These are phyloP conservation scores for Hepsetus odoe DNA, from an alignment of 2,113 vertebrate genomes.

Conservation along the genomic window DNA sequence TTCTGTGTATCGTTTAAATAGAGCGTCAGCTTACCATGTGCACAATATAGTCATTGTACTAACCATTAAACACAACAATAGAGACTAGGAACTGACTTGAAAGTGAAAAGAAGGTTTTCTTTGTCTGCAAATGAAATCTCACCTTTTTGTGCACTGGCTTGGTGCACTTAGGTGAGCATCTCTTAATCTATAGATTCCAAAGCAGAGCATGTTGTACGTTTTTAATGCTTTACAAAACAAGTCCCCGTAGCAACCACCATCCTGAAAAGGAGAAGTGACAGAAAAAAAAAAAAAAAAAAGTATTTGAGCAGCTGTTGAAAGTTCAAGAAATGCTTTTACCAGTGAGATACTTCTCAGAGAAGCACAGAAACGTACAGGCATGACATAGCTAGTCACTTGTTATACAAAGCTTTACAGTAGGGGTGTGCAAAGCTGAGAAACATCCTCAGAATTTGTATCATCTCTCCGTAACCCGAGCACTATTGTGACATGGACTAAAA, in stretches of 20 bases:
- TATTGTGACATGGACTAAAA: slow-evolving; percentile 5
- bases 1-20: background rate
- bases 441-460: background rate
- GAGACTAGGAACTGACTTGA: background rate
- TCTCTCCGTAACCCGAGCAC: background rate
- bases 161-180: slow-evolving; percentile 88
- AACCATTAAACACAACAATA: background rate
- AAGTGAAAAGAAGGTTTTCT: background rate
- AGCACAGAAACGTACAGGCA: background rate
- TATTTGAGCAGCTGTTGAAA: background rate
- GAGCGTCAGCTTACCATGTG: background rate
- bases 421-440: background rate
- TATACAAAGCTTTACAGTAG: background rate
- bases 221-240: slow-evolving; percentile 99
- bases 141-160: slow-evolving; percentile 96
- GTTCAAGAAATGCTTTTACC: background rate
- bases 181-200: slow-evolving; percentile 98
- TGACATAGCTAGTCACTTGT: background rate
- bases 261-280: slow-evolving; percentile 74
- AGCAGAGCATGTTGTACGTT: slow-evolving; percentile 99
- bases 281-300: slow-evolving; percentile 19
- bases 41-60: background rate
- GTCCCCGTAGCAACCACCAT: slow-evolving; percentile 98
- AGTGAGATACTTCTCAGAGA: background rate
- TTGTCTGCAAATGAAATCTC: slow-evolving; percentile 34